A percentile compares a stretch with the other conserved stretches of the same genome.
phyloP scores from a whole-genome alignment of 2,797 vertebrate species.

The Spinus pinus region DNA sequence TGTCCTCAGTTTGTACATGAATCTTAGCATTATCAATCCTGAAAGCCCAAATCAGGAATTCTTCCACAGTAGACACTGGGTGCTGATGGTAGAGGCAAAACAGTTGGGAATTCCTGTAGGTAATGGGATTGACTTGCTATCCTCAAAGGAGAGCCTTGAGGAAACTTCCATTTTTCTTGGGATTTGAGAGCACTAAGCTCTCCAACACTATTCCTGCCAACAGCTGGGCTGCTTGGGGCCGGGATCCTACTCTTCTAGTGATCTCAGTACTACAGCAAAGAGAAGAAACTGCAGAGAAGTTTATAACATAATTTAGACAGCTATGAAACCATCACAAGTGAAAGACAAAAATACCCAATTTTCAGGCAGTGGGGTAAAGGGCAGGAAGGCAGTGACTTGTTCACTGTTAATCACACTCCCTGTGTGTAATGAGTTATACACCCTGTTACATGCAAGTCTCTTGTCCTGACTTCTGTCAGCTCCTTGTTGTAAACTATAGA shows the following conservation, averaged over 20 bases:
- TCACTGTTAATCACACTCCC: background rate
- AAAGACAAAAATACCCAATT: background rate
- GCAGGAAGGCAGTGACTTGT: background rate
- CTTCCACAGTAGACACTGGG: background rate
- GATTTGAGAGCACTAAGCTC: background rate
- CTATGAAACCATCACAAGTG: background rate
- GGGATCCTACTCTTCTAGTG: accelerated
- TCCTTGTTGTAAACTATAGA: background rate
- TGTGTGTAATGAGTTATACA: background rate
- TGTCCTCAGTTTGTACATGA: background rate
- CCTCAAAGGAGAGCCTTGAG: background rate
- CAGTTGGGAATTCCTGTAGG: background rate
- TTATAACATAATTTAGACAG: background rate
- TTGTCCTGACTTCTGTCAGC: background rate
- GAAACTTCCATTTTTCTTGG: background rate
- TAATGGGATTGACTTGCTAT: background rate
- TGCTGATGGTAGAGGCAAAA: background rate
- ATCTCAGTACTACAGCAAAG: background rate
- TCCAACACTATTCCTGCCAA: background rate
- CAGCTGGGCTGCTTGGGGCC: background rate
- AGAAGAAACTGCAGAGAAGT: background rate
- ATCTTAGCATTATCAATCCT: background rate
- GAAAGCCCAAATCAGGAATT: background rate
- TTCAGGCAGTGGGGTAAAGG: background rate
- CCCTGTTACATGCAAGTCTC: background rate